Conservation (phyloP, 1,140 invertebrate species). For the Saccostrea glomerata region DNA sequence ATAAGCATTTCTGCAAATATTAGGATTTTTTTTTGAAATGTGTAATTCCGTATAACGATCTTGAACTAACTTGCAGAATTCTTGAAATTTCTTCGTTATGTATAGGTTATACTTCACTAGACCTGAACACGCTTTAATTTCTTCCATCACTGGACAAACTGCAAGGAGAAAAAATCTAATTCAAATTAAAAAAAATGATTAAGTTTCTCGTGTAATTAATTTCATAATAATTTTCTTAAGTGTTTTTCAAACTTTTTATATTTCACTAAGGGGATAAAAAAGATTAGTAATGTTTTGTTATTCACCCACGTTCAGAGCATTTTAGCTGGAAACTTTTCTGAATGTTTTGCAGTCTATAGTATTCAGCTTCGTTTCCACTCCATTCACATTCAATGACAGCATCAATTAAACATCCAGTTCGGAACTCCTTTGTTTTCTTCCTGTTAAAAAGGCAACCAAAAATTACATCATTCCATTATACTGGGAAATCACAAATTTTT, state of each 20-base stretch:
- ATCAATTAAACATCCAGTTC: conserved; percentile 14
- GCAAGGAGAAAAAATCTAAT: neutral
- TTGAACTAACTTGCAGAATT: conserved; percentile 20
- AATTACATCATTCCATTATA: too few species aligned
- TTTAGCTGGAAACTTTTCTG: neutral
- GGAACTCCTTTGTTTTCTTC: conserved; percentile 27
- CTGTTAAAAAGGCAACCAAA: neutral
- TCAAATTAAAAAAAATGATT: too few species aligned
- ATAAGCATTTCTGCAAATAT: too few species aligned
- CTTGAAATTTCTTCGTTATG: conserved; percentile 16
- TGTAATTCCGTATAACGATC: neutral
- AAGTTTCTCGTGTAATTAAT: too few species aligned
- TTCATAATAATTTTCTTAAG: too few species aligned
- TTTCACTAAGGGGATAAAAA: neutral
- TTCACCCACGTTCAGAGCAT: neutral
- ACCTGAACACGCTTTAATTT: conserved; percentile 1
- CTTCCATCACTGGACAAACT: conserved; percentile 21
- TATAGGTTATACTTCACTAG: neutral
- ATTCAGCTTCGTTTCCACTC: conserved; percentile 6
- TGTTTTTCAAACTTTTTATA: neutral
- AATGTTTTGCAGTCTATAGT: neutral
- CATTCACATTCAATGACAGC: neutral
- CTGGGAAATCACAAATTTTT: too few species aligned
- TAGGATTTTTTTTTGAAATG: too few species aligned
- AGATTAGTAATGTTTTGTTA: neutral